Evolutionary conservation across 2,888 invertebrate genomes (phyloP).

Genomic region (Cheilosia soror): DNA sequence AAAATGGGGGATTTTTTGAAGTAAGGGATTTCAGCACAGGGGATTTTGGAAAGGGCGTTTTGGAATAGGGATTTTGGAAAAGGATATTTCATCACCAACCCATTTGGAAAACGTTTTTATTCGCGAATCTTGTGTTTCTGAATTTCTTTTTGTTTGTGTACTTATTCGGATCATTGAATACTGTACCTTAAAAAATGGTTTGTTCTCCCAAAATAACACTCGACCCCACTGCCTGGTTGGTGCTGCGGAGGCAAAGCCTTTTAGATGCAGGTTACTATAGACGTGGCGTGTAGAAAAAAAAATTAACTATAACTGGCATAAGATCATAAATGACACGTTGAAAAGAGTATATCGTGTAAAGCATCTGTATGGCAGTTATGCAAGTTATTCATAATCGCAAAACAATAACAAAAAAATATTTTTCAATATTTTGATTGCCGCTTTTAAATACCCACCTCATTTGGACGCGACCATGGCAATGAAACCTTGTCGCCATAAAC

Average conservation of each 20-base stretch:
- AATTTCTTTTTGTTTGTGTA: no score
- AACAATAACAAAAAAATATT: background rate
- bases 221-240: slow-evolving; percentile 6
- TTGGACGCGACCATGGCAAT: slow-evolving; percentile 41
- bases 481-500: slow-evolving; percentile 28
- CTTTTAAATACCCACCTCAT: slow-evolving; percentile 13
- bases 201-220: no score
- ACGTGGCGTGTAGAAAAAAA: slow-evolving; percentile 29
- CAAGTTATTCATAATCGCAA: slow-evolving; percentile 35
- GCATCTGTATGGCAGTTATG: slow-evolving; percentile 29
- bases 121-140: no score
- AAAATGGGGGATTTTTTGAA: no score
- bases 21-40: no score
- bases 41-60: no score
- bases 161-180: no score
- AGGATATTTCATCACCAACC: no score
- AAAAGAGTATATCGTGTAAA: slow-evolving; percentile 4
- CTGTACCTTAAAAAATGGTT: background rate
- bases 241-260: background rate
- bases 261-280: slow-evolving; percentile 31
- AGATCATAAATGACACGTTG: slow-evolving; percentile 7
- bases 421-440: slow-evolving; percentile 12
- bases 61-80: no score
- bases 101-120: no score
- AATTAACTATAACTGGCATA: slow-evolving; percentile 13